phyloP scores from a whole-genome alignment of 2,888 invertebrate species.

The Drosophila aldrichi region DNA sequence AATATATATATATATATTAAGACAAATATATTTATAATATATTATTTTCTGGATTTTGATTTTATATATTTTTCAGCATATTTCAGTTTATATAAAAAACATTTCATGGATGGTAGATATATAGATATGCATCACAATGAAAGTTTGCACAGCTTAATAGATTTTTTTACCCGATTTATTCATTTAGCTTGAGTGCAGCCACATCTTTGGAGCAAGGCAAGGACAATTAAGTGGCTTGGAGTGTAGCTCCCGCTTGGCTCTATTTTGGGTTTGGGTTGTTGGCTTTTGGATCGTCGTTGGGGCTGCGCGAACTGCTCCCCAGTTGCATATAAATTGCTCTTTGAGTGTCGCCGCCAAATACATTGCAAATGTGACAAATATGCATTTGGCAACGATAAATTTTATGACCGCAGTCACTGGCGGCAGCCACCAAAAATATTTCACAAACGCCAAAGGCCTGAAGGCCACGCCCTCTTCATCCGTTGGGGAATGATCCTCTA shows the following conservation, averaged over 20 bases:
- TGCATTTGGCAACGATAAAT: conserved; percentile 79
- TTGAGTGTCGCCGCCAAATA: conserved; percentile 69
- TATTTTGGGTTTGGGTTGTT: conserved; percentile 18
- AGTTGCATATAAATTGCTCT: conserved; percentile 78
- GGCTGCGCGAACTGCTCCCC: conserved; percentile 50
- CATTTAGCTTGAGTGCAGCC: neutral
- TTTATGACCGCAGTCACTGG: conserved; percentile 73
- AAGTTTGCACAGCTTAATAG: neutral
- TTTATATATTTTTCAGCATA: no score
- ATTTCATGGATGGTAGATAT: no score
- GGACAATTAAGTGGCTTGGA: conserved; percentile 33
- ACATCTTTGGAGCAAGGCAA: conserved; percentile 4
- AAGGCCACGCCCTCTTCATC: neutral
- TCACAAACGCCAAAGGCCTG: conserved; percentile 35
- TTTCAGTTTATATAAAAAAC: no score
- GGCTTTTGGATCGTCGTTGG: conserved; percentile 12
- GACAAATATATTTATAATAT: no score
- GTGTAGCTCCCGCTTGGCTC: conserved; percentile 16
- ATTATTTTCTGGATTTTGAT: no score
- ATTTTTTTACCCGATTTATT: neutral
- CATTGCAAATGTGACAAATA: conserved; percentile 81
- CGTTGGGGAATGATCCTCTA: conserved; percentile 34
- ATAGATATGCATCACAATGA: no score
- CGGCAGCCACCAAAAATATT: conserved; percentile 73
- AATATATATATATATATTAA: no score